phyloP scores from a whole-genome alignment of 2,797 vertebrate species.

The Macropus fuliginosus region DNA sequence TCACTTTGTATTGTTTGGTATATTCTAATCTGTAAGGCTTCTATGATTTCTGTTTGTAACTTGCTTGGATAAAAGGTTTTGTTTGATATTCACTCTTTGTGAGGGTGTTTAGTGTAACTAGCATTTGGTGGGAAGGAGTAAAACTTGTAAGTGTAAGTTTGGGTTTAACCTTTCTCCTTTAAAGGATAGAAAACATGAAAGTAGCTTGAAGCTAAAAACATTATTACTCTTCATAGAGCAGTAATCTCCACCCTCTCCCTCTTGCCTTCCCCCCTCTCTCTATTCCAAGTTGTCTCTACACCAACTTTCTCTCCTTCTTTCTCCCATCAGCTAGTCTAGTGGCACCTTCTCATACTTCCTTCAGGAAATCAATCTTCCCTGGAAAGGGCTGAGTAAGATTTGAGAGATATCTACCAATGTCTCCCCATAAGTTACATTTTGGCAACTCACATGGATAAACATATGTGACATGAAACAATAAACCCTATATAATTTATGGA shows the following conservation, averaged over 20 bases:
- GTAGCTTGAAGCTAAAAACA: no score
- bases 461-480: neutral
- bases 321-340: neutral
- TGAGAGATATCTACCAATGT: neutral
- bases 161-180: no score
- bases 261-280: neutral
- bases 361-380: neutral
- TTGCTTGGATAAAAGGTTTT: no score
- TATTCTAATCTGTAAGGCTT: no score
- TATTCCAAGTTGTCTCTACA: neutral
- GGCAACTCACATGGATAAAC: neutral
- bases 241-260: neutral
- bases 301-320: neutral
- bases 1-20: no score
- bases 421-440: neutral
- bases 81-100: no score
- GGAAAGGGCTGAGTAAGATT: neutral
- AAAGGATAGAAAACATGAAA: no score
- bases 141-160: no score
- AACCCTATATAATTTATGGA: neutral
- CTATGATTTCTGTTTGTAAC: no score
- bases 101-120: no score
- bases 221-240: neutral
- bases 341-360: neutral
- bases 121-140: no score